Evolutionary conservation across 1,140 invertebrate genomes (phyloP).

Genomic region (Drosophila bocki): DNA sequence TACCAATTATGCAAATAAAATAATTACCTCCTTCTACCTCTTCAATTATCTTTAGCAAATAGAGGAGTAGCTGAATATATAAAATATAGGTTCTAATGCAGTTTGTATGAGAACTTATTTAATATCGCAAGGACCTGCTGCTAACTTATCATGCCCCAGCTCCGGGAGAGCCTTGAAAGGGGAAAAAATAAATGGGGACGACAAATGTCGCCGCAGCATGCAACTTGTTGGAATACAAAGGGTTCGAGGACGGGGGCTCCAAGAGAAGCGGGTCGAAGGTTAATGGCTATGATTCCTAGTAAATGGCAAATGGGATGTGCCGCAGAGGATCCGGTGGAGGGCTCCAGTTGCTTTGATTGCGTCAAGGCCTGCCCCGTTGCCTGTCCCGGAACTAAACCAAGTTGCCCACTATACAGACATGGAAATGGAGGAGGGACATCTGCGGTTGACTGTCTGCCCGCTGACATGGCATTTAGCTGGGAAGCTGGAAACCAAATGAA

Average conservation of each 20-base stretch:
- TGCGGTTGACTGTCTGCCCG: conserved; percentile 31
- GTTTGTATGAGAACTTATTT: conserved; percentile 1
- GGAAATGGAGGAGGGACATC: conserved; percentile 5
- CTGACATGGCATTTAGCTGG: conserved; percentile 37
- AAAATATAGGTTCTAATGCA: not conserved
- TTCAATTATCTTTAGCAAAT: not conserved
- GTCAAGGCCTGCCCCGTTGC: conserved; percentile 15
- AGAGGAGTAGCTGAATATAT: not conserved
- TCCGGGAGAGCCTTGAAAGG: conserved; percentile 7
- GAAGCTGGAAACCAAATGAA: conserved; percentile 18
- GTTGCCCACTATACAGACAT: conserved; percentile 5
- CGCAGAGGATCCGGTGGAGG: conserved; percentile 3
- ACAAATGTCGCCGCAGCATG: conserved; percentile 42
- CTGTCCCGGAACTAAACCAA: conserved; percentile 28
- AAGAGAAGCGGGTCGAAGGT: conserved; percentile 1
- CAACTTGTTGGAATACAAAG: conserved; percentile 44
- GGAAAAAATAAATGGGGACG: conserved; percentile 12
- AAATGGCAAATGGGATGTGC: conserved; percentile 18
- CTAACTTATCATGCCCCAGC: conserved; percentile 12
- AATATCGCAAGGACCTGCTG: conserved; percentile 14
- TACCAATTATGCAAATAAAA: not conserved
- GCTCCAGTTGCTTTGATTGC: conserved; percentile 31
- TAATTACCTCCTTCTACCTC: not conserved
- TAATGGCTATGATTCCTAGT: conserved; percentile 22
- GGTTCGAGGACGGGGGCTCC: not conserved